Base-by-base conservation (phyloP, 2,113 vertebrate species). In the Neofelis nebulosa region DNA sequence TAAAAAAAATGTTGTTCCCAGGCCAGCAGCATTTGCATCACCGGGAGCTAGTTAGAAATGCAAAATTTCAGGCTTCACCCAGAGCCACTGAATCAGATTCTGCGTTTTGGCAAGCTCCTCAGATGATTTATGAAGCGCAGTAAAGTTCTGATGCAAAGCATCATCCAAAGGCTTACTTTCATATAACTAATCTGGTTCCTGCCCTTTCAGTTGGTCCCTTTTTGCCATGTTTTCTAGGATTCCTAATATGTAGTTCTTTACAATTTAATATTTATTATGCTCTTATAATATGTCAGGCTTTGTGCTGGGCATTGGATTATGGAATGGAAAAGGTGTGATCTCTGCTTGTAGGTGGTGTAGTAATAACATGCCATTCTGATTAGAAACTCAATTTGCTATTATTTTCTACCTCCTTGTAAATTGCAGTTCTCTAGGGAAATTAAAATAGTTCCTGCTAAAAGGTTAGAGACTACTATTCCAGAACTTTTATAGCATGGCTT, bases 401-500 rank as follows among this genome's bases (percentile, higher is more conserved):
- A n/a, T 97, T 81, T 80, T 96, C 55, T 95, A 7, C 19, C 31
- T 86, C 23, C 27, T 89, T 50, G 10, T 83, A 87, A 86, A 66
- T 87, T 41, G 63, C 33, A 68, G 0, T 87, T 93, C 18, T 87
- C 92, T 25, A 76, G 45, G 61, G 27, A 87, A 82, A 94, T 91
- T 45, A 78, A 92, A 90, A 57, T 29, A 78, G 15, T 92, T 84
- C 68, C 38, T 97, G 45, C 81, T 82, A 79, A 92, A 89, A 92
- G 25, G 10, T 57, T 95, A 92, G 79, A 92, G 41, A 89, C 27
- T 9, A 41, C 65, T 94, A 8, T 92, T 91, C 33, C 15, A 89
- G 52, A 93, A 83, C 45, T 91, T 95, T 73, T 61, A 33, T 83
- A 91, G 36, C 69, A 52, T 74, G 50, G 4, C 95, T 4, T 87